A percentile compares a stretch with the other conserved stretches of the same genome.
Conservation (phyloP, 1,140 invertebrate genomes). For the Drosophila cardini region DNA sequence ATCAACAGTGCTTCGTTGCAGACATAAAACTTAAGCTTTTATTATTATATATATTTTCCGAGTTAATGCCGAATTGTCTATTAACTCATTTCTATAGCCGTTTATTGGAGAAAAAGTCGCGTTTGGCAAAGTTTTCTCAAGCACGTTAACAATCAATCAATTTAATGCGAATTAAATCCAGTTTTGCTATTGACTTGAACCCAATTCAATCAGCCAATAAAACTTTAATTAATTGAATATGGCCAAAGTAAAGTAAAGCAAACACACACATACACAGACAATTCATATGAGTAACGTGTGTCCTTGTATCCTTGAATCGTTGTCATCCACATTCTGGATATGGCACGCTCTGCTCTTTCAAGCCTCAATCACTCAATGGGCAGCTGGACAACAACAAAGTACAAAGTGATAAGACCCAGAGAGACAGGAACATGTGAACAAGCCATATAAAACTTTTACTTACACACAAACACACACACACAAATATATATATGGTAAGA, state of each 20-base stretch:
- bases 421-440: conserved; percentile 48
- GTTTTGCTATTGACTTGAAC: conserved; percentile 27
- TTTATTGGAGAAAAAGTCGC: background rate
- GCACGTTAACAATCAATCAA: conserved; percentile 60
- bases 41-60: no score
- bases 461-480: conserved; percentile 12
- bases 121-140: background rate
- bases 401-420: conserved; percentile 68
- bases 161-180: conserved; percentile 49
- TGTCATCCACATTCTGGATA: conserved; percentile 53
- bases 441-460: conserved; percentile 68
- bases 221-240: conserved; percentile 78
- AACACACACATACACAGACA: conserved; percentile 25
- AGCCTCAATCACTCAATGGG: conserved; percentile 56
- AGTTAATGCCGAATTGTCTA: no score
- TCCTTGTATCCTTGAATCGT: conserved; percentile 28
- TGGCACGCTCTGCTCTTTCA: conserved; percentile 39
- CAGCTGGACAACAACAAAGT: conserved; percentile 57
- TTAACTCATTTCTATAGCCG: background rate
- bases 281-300: conserved; percentile 42
- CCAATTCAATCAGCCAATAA: conserved; percentile 62
- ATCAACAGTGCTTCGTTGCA: no score
- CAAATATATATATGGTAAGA: background rate
- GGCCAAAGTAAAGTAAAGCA: conserved; percentile 48
- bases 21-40: no score